phyloP scores from a whole-genome alignment of 2,797 vertebrate species.

The Amphiprion clarkii region DNA sequence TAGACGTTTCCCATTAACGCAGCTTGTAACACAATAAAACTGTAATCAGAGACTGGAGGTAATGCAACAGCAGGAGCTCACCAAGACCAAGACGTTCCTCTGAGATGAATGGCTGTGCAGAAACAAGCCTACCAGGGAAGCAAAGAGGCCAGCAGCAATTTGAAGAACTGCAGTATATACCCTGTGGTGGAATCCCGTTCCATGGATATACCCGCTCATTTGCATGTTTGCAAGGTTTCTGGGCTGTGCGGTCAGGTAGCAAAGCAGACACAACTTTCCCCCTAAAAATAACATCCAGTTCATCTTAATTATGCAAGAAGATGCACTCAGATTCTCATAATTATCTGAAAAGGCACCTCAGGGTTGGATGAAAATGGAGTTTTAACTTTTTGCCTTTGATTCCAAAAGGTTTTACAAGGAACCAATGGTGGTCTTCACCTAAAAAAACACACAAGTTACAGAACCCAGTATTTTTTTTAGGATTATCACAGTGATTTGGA shows the following conservation, averaged over 20 bases:
- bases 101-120: constrained; percentile 53
- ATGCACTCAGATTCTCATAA: constrained; percentile 26
- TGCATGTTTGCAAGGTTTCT: constrained; percentile 65
- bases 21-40: constrained; percentile 4
- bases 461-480: not conserved
- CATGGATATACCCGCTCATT: constrained; percentile 44
- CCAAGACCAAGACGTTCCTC: constrained; percentile 36
- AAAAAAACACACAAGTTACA: not conserved
- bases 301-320: constrained; percentile 67
- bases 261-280: constrained; percentile 37
- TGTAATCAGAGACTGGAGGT: constrained; percentile 33
- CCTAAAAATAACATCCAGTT: constrained; percentile 61
- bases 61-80: constrained; percentile 28
- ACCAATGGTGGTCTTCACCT: not conserved
- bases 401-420: constrained; percentile 1
- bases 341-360: not conserved
- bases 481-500: not conserved
- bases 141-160: constrained; percentile 39
- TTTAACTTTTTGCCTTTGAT: constrained; percentile 1
- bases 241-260: constrained; percentile 53
- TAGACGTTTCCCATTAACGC: constrained; percentile 1
- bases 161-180: constrained; percentile 23
- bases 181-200: constrained; percentile 13
- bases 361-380: not conserved
- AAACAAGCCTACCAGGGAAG: constrained; percentile 41